These are phyloP conservation scores for Paelopatides confundens DNA, from an alignment of 53 echinoderm and acorn worm species.

Conservation along the genomic window DNA sequence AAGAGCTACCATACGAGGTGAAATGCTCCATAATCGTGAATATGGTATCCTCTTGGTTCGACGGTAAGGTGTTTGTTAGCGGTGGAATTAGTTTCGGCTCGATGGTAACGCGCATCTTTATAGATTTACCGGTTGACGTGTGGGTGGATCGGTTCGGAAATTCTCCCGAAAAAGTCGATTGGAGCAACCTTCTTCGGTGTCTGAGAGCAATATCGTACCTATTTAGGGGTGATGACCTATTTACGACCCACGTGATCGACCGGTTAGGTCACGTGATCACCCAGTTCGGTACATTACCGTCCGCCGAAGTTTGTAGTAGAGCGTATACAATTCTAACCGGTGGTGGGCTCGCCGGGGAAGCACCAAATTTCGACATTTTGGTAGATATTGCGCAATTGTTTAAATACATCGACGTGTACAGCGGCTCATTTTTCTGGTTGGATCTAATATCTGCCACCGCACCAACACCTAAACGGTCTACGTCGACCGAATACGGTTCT, in stretches of 20 bases:
- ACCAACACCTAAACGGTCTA: too few species aligned
- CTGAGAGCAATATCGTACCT: too few species aligned
- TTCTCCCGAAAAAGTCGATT: neutral
- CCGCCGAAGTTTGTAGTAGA: too few species aligned
- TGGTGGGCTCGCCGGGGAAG: too few species aligned
- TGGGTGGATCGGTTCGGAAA: neutral
- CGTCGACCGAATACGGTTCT: too few species aligned
- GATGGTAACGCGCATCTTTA: neutral
- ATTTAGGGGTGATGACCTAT: too few species aligned
- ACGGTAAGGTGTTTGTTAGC: neutral
- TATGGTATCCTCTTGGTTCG: neutral
- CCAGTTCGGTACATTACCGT: too few species aligned
- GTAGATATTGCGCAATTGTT: neutral
- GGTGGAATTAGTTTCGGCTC: neutral
- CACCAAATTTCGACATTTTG: neutral
- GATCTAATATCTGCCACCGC: too few species aligned
- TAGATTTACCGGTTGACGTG: neutral
- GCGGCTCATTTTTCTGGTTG: neutral
- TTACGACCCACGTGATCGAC: too few species aligned
- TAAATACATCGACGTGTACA: neutral
- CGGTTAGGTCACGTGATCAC: too few species aligned
- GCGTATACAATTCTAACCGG: too few species aligned
- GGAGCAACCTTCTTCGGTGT: neutral
- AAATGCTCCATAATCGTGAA: neutral
- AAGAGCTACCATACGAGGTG: neutral